These are phyloP conservation scores for Aplochiton taeniatus DNA, from an alignment of 2,797 vertebrate genomes.

Conservation along the genomic window DNA sequence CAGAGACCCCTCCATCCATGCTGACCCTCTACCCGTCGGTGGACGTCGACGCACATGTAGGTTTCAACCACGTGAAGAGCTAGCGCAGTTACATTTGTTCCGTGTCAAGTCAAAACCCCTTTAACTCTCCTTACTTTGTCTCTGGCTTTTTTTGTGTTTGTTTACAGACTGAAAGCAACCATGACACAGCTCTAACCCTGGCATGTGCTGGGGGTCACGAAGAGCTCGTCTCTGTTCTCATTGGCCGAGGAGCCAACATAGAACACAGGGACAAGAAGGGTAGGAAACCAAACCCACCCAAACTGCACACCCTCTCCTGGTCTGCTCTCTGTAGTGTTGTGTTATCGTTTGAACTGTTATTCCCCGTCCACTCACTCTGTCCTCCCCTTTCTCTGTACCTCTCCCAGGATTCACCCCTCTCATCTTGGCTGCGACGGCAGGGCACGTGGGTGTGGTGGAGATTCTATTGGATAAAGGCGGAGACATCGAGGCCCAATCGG, in stretches of 20 bases:
- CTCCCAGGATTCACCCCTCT: slow-evolving; percentile 84
- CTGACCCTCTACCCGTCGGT: slow-evolving; percentile 84
- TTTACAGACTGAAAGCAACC: slow-evolving; percentile 86
- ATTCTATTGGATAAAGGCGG: slow-evolving; percentile 88
- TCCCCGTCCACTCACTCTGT: not conserved
- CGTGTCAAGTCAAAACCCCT: not conserved
- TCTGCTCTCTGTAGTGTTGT: not conserved
- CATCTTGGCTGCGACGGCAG: slow-evolving; percentile 87
- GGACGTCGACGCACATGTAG: slow-evolving; percentile 88
- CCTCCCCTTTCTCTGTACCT: not conserved
- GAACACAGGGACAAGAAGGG: slow-evolving; percentile 90
- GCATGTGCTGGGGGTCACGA: slow-evolving; percentile 87
- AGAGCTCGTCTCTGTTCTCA: slow-evolving; percentile 86
- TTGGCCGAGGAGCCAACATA: slow-evolving; percentile 86
- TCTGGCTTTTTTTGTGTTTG: not conserved
- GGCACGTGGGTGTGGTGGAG: slow-evolving; percentile 88
- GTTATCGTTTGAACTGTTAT: not conserved
- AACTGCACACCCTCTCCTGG: not conserved
- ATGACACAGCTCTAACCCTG: slow-evolving; percentile 86
- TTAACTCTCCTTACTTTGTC: not conserved
- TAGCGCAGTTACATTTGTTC: not conserved
- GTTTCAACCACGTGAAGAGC: slow-evolving; percentile 29
- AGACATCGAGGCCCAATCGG: slow-evolving; percentile 88
- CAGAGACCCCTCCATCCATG: slow-evolving; percentile 70
- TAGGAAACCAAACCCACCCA: slow-evolving; percentile 35